Conservation (phyloP, 2,797 vertebrate genomes). For the Nannoperca obscura region DNA sequence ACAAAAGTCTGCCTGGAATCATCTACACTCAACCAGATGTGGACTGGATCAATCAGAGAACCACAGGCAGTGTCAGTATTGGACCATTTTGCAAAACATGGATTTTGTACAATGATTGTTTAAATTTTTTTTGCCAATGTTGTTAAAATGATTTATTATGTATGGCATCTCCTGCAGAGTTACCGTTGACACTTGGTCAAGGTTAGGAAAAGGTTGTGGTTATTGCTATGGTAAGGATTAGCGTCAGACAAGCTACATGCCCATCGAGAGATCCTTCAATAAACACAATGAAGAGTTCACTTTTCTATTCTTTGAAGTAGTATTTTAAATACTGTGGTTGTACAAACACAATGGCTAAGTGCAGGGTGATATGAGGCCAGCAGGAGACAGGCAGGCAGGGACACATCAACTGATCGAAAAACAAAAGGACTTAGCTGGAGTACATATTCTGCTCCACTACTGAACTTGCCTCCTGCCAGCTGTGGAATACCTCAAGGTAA, state of each 20-base stretch:
- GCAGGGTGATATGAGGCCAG: not conserved
- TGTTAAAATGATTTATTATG: too few species aligned
- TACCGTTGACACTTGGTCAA: not conserved
- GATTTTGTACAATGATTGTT: too few species aligned
- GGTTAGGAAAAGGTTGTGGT: too few species aligned
- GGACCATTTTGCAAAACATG: too few species aligned
- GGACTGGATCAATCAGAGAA: too few species aligned
- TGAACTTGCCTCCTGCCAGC: conserved; percentile 32
- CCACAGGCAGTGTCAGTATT: too few species aligned
- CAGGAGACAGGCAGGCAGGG: not conserved
- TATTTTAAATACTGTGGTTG: not conserved
- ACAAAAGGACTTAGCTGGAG: conserved; percentile 7
- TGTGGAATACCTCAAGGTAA: conserved; percentile 16
- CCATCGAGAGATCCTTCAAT: not conserved
- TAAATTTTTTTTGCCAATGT: too few species aligned
- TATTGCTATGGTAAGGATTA: too few species aligned
- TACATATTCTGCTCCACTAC: not conserved
- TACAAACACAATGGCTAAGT: not conserved
- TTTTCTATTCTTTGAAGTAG: not conserved
- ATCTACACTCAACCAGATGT: too few species aligned
- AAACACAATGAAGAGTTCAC: not conserved
- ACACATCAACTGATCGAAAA: conserved; percentile 11
- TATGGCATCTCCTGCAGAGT: not conserved
- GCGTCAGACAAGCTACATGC: too few species aligned
- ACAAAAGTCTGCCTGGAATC: too few species aligned